Base-by-base conservation (phyloP, 2,888 invertebrate genomes). In the Napeogenes inachia region DNA sequence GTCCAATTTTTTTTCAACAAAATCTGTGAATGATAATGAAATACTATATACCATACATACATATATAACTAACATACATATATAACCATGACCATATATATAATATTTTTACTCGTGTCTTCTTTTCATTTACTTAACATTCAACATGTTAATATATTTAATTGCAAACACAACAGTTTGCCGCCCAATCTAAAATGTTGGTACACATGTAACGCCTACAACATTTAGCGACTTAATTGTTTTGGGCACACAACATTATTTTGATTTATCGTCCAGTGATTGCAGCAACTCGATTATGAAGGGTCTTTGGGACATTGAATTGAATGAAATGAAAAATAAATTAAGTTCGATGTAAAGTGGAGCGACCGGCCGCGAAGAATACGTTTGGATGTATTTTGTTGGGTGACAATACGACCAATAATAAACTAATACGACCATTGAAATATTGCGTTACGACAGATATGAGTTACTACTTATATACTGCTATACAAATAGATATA, bases 231-330 rank as follows among this genome's bases (percentile, higher is more conserved):
- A 74, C 80, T 79, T 86, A 87, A 87, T 88, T 88, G 87, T 85
- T 86, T 79, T 77, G 73, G 84, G 78, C 80, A 77, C 82, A 81
- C 78, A 80, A 79, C 84, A 87, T 89, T 86, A 88, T 88, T 89
- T 89, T 90, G 90, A 90, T 90, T 90, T 89, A 89, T 89, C 69
- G 83, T 83, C 81, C 86, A 85, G 82, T 87, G 87, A 90, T 89
- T 89, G 89, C 79, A 81, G 79, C 86, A 87, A 89, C 80, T 89
- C 85, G 88, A 88, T 89, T 88, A 84, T 77, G 79, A 78, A 79
- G 81, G 81, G 77, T 78, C 80, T 80, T 82, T 78, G 78, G 79
- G 75, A 70, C 76, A 73, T 77, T 83, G 82, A 87, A 89, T 89
- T 87, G 86, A 86, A 84, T 84, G 82, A 81, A 87, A 85, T 85